A percentile compares a stretch with the other conserved stretches of the same genome.
Evolutionary conservation across 2,888 invertebrate genomes (phyloP).

Genomic region (Trissolcus japonicus): DNA sequence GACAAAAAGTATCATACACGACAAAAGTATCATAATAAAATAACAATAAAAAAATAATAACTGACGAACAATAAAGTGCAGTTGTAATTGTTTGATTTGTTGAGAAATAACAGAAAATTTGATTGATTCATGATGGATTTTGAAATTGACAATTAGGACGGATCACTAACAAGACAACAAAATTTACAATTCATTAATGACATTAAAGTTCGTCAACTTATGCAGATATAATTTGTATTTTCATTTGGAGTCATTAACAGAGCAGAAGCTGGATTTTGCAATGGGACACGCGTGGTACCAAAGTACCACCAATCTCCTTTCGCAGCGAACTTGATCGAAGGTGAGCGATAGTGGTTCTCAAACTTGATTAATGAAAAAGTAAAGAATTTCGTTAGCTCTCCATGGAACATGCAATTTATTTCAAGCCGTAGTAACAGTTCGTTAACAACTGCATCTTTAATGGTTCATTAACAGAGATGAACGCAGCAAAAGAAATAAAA

Average conservation of each 20-base stretch:
- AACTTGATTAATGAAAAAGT: conserved; percentile 22
- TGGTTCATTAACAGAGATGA: too few relatives aligned
- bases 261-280: conserved; percentile 36
- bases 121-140: too few relatives aligned
- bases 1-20: too few relatives aligned
- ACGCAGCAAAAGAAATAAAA: too few relatives aligned
- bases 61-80: too few relatives aligned
- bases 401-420: neutral
- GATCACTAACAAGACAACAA: neutral
- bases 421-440: neutral
- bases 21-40: too few relatives aligned
- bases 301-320: conserved; percentile 45
- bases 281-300: conserved; percentile 22
- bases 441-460: too few relatives aligned
- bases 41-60: too few relatives aligned
- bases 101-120: too few relatives aligned
- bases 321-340: conserved; percentile 52
- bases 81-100: too few relatives aligned
- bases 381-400: neutral
- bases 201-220: neutral
- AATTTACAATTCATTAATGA: neutral
- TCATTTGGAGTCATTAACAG: conserved; percentile 22
- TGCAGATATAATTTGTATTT: too few relatives aligned
- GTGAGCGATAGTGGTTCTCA: conserved; percentile 51
- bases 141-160: neutral